A percentile compares a stretch with the other conserved stretches of the same genome.
Evolutionary conservation across 2,797 vertebrate genomes (phyloP).

Genomic region (Rhinatrema bivittatum): DNA sequence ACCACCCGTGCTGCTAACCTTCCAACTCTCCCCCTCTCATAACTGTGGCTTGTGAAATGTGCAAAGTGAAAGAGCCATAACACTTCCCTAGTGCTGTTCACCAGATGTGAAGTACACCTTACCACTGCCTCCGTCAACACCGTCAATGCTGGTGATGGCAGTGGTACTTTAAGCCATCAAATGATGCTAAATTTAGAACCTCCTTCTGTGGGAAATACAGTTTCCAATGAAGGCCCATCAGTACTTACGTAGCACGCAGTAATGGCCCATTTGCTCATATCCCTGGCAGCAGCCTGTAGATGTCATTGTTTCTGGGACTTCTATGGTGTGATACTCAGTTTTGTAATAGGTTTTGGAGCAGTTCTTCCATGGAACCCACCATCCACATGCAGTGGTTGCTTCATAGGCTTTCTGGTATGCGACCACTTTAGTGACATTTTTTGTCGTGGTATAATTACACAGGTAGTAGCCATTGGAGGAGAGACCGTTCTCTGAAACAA

Average conservation of each 20-base stretch:
- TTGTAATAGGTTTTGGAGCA: slow-evolving; percentile 60
- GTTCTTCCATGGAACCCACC: slow-evolving; percentile 69
- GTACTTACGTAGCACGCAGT: slow-evolving; percentile 76
- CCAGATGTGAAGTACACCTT: too few species aligned
- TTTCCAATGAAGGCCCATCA: too few species aligned
- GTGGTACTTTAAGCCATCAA: too few species aligned
- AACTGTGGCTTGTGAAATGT: too few species aligned
- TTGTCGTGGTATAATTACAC: slow-evolving; percentile 56
- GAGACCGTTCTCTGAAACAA: slow-evolving; percentile 58
- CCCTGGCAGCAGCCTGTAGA: slow-evolving; percentile 71
- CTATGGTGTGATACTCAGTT: slow-evolving; percentile 37
- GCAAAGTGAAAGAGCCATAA: too few species aligned
- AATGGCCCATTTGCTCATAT: slow-evolving; percentile 73
- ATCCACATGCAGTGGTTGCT: slow-evolving; percentile 53
- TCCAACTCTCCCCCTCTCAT: too few species aligned
- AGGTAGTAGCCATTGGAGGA: slow-evolving; percentile 69
- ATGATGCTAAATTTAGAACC: too few species aligned
- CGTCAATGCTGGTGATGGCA: too few species aligned
- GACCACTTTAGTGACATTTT: slow-evolving; percentile 45
- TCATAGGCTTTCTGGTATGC: slow-evolving; percentile 47
- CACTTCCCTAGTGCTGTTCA: too few species aligned
- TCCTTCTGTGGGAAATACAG: too few species aligned
- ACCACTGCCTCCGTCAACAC: too few species aligned
- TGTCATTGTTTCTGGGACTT: slow-evolving; percentile 43
- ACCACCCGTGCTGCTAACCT: too few species aligned